These are phyloP conservation scores for Ectemnius lituratus DNA, from an alignment of 2,888 invertebrate species.

Conservation along the genomic window DNA sequence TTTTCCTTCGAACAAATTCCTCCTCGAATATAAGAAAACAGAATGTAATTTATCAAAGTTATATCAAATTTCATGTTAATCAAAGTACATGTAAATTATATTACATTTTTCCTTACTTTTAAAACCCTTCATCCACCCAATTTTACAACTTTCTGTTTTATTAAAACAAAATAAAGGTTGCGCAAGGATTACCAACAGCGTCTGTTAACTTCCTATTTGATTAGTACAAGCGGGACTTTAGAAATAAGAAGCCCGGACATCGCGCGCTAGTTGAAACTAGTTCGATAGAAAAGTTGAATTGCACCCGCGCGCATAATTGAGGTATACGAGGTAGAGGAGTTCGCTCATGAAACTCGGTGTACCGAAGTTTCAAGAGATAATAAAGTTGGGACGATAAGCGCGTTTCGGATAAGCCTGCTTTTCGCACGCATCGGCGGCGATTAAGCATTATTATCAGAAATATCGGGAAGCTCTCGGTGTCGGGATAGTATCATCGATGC, in stretches of 20 bases:
- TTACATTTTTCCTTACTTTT: too few relatives aligned
- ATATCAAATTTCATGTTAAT: too few relatives aligned
- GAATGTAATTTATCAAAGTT: too few relatives aligned
- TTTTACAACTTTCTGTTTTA: too few relatives aligned
- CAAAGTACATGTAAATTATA: too few relatives aligned
- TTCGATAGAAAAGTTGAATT: conserved; percentile 1
- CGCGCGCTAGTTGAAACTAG: background rate
- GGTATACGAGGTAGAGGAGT: background rate
- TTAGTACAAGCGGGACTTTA: too few relatives aligned
- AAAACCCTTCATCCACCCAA: too few relatives aligned
- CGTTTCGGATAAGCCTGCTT: background rate
- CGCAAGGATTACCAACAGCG: too few relatives aligned
- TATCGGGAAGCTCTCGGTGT: background rate
- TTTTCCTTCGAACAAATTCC: background rate
- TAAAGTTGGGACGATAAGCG: background rate
- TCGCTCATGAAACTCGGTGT: background rate
- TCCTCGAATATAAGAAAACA: too few relatives aligned
- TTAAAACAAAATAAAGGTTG: too few relatives aligned
- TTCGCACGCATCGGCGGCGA: background rate
- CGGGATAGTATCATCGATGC: background rate
- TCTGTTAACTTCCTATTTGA: too few relatives aligned
- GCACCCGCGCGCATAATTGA: background rate
- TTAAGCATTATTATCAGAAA: background rate
- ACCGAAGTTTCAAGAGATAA: background rate
- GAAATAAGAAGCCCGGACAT: too few relatives aligned